phyloP scores from a whole-genome alignment of 2,797 vertebrate species.

The Morelia viridis region DNA sequence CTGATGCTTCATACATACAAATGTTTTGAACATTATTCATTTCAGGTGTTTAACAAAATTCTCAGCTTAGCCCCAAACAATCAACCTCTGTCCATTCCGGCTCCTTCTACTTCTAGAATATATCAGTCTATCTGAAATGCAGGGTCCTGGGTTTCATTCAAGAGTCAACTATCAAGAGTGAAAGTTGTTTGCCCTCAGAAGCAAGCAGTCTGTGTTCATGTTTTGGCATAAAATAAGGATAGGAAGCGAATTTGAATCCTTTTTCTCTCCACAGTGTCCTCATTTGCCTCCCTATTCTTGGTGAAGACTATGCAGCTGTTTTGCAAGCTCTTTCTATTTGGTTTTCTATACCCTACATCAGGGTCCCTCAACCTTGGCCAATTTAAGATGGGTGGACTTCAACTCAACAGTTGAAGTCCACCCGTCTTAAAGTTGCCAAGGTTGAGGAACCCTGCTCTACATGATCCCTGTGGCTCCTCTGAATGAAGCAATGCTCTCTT shows the following conservation, averaged over 20 bases:
- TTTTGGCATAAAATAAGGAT: neutral
- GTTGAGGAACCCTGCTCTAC: too few relatives aligned
- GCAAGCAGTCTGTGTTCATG: neutral
- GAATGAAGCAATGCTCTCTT: neutral
- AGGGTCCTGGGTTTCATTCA: constrained; percentile 2
- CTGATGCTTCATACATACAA: neutral
- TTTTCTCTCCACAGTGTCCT: too few relatives aligned
- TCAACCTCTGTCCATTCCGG: neutral
- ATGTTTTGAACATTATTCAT: constrained; percentile 17
- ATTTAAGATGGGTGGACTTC: too few relatives aligned
- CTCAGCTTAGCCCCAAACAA: neutral
- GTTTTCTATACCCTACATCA: neutral
- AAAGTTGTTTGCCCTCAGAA: neutral
- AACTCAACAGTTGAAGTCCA: too few relatives aligned
- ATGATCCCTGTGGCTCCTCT: neutral
- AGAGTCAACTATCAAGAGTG: neutral
- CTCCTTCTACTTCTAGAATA: neutral
- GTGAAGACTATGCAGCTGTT: neutral
- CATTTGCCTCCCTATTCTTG: neutral
- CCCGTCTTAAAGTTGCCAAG: too few relatives aligned
- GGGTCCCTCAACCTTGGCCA: too few relatives aligned
- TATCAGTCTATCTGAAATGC: neutral
- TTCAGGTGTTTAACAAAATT: constrained; percentile 7
- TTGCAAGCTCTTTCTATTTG: neutral
- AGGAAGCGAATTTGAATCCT: neutral